Percentiles rank a stretch among this genome's conserved stretches.
phyloP scores from a whole-genome alignment of 92 coral and sea anemone species.

The Anthopleura xanthogrammica region DNA sequence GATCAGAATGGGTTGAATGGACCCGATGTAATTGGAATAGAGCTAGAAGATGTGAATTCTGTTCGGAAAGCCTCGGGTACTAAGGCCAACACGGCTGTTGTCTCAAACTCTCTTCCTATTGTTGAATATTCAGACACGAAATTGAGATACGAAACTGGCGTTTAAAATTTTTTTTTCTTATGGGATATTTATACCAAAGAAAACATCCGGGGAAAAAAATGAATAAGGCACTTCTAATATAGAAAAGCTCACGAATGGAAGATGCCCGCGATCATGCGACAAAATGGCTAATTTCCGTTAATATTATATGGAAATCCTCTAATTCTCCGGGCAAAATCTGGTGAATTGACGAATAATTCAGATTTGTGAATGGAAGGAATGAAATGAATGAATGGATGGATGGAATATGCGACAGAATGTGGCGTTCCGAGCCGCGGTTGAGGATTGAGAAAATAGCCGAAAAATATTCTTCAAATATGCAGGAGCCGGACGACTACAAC shows the following conservation, averaged over 20 bases:
- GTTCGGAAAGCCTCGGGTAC: slow-evolving; percentile 32
- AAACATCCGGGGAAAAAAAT: neutral
- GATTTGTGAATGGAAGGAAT: neutral
- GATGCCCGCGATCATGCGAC: neutral
- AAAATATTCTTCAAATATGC: neutral
- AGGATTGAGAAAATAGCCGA: neutral
- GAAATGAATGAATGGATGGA: neutral
- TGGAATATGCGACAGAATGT: neutral
- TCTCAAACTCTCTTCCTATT: slow-evolving; percentile 75
- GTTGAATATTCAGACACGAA: slow-evolving; percentile 62
- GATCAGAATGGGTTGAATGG: slow-evolving; percentile 97
- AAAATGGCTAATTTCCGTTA: neutral
- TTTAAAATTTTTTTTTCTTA: slow-evolving; percentile 15
- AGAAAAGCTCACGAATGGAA: neutral
- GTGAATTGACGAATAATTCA: no score
- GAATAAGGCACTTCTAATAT: neutral
- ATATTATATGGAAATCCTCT: neutral
- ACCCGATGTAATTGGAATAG: slow-evolving; percentile 77
- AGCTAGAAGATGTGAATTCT: slow-evolving; percentile 58
- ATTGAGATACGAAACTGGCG: slow-evolving; percentile 83
- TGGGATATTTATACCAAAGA: neutral
- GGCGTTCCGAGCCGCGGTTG: neutral
- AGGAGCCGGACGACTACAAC: neutral
- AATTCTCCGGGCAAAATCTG: neutral
- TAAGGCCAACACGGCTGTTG: slow-evolving; percentile 82